phyloP scores from a whole-genome alignment of 2,888 invertebrate genomes.

The Hybos culiciformis region DNA sequence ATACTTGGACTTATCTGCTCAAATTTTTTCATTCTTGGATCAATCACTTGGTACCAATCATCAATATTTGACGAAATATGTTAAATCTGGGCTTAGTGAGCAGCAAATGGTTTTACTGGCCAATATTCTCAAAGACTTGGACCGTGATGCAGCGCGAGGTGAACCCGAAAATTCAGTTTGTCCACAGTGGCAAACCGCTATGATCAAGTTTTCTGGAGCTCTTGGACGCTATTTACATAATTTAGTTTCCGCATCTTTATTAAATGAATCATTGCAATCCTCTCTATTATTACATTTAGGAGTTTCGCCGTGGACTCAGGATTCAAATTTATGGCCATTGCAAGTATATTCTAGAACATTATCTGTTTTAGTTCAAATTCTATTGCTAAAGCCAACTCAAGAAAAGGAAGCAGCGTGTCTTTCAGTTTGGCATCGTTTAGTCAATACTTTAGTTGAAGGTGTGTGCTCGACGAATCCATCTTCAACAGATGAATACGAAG shows the following conservation, averaged over 20 bases:
- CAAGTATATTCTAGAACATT: conserved; percentile 64
- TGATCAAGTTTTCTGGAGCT: conserved; percentile 34
- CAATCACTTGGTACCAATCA: conserved; percentile 49
- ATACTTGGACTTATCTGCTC: conserved; percentile 76
- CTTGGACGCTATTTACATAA: conserved; percentile 42
- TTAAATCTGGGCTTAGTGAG: conserved; percentile 56
- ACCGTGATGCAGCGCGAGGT: conserved; percentile 73
- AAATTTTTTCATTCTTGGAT: conserved; percentile 75
- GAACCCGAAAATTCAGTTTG: conserved; percentile 46
- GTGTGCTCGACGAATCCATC: conserved; percentile 38
- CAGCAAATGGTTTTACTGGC: conserved; percentile 82
- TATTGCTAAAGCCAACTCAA: conserved; percentile 63
- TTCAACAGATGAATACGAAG: conserved; percentile 39
- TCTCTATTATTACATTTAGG: conserved; percentile 58
- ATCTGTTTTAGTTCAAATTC: conserved; percentile 71
- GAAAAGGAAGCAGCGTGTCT: conserved; percentile 84
- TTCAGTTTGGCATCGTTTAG: conserved; percentile 80
- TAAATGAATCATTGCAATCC: conserved; percentile 55
- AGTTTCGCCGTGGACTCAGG: conserved; percentile 57
- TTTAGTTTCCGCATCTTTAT: conserved; percentile 54
- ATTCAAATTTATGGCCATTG: conserved; percentile 58
- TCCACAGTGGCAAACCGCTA: conserved; percentile 33
- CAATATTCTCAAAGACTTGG: conserved; percentile 78
- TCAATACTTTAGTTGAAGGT: conserved; percentile 78
- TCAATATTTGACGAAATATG: conserved; percentile 47